Evolutionary conservation across 2,888 invertebrate genomes (phyloP).

Genomic region (Eupeodes luniger): DNA sequence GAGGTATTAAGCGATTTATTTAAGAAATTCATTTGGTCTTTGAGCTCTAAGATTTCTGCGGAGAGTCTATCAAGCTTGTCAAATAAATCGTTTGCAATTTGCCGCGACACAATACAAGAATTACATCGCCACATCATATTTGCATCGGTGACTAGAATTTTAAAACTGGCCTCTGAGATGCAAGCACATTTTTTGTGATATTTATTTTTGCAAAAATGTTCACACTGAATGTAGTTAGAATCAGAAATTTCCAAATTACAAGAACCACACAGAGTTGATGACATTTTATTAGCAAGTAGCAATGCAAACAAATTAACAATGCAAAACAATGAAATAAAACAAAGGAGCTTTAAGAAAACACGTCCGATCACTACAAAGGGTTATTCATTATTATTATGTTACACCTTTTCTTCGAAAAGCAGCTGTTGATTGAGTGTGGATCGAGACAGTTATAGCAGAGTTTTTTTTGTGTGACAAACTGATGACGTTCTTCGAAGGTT

Average conservation of each 20-base stretch:
- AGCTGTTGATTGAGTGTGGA: conserved; percentile 6
- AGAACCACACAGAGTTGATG: not conserved
- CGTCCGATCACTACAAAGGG: not conserved
- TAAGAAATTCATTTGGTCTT: not conserved
- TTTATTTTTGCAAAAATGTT: conserved; percentile 1
- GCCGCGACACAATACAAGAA: not conserved
- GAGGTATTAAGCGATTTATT: not conserved
- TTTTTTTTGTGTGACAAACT: conserved; percentile 43
- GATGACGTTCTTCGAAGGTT: conserved; percentile 23
- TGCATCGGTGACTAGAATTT: too few species aligned
- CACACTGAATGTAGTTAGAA: not conserved
- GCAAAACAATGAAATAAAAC: not conserved
- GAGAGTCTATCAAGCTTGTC: not conserved
- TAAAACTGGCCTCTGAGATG: too few species aligned
- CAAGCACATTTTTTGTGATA: not conserved
- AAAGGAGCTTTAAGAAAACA: conserved; percentile 3
- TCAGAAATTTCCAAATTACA: not conserved
- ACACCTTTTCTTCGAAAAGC: conserved; percentile 34
- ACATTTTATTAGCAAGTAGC: not conserved
- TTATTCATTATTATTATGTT: too few species aligned
- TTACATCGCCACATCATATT: not conserved
- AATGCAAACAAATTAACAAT: too few species aligned
- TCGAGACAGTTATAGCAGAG: conserved; percentile 38
- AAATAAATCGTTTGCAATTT: not conserved
- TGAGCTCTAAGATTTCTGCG: not conserved